Conservation (phyloP, 2,113 vertebrate genomes). For the Athene cunicularia region DNA sequence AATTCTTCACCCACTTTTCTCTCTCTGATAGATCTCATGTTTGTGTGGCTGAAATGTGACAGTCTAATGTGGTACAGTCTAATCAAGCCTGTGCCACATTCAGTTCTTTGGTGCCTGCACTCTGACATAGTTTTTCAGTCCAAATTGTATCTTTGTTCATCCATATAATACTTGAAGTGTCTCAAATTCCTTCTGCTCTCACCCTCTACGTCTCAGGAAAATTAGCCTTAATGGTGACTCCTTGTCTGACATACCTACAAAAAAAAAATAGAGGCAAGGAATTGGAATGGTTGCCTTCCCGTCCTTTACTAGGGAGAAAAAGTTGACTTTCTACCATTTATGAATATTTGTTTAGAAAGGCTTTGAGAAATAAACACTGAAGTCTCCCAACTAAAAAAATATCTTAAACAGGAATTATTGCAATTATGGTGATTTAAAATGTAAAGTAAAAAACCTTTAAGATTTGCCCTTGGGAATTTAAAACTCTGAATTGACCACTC, state of each 20-base stretch:
- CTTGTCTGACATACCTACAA: neutral
- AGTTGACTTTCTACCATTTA: neutral
- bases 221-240: neutral
- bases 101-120: neutral
- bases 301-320: neutral
- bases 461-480: neutral
- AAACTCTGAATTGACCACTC: neutral
- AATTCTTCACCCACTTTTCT: neutral
- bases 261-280: neutral
- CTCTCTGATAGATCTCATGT: neutral
- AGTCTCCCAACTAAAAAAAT: neutral
- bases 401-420: neutral
- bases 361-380: neutral
- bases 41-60: neutral
- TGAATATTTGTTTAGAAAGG: neutral
- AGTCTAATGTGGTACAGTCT: neutral
- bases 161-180: neutral
- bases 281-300: neutral
- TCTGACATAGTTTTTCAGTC: neutral
- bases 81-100: neutral
- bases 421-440: neutral
- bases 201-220: neutral
- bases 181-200: neutral
- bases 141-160: neutral
- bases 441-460: neutral